Percentiles rank a stretch among this genome's conserved stretches.
phyloP scores from a whole-genome alignment of 2,888 invertebrate species.

The Brenthis hecate region DNA sequence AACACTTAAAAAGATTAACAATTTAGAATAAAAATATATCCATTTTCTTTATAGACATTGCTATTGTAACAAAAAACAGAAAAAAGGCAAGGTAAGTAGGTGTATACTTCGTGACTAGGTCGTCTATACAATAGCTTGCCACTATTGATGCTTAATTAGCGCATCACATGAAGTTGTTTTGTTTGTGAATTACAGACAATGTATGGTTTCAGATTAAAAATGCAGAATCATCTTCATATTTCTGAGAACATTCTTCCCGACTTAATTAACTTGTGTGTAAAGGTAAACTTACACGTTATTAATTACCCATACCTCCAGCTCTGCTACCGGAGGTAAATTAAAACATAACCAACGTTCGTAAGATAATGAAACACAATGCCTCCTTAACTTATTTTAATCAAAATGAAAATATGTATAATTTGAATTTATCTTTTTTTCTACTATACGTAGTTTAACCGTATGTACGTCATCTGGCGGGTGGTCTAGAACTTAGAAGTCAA shows the following conservation, averaged over 20 bases:
- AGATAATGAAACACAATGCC: slow-evolving; percentile 7
- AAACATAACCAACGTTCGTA: slow-evolving; percentile 2
- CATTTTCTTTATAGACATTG: no score
- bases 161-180: background rate
- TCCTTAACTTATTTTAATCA: background rate
- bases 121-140: background rate
- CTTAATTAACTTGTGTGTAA: slow-evolving; percentile 19
- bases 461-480: background rate
- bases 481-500: background rate
- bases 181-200: background rate
- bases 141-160: background rate
- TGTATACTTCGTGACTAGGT: background rate
- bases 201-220: slow-evolving; percentile 2
- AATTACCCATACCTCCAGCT: slow-evolving; percentile 18
- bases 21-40: no score
- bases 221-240: background rate
- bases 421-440: background rate
- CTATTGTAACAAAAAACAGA: no score
- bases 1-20: background rate
- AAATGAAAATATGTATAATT: background rate
- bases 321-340: slow-evolving; percentile 14
- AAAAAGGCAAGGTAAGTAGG: no score
- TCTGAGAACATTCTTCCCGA: slow-evolving; percentile 2
- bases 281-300: slow-evolving; percentile 19
- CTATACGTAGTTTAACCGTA: background rate